Base-by-base conservation (phyloP, 2,888 invertebrate species). In the Autographa gamma region DNA sequence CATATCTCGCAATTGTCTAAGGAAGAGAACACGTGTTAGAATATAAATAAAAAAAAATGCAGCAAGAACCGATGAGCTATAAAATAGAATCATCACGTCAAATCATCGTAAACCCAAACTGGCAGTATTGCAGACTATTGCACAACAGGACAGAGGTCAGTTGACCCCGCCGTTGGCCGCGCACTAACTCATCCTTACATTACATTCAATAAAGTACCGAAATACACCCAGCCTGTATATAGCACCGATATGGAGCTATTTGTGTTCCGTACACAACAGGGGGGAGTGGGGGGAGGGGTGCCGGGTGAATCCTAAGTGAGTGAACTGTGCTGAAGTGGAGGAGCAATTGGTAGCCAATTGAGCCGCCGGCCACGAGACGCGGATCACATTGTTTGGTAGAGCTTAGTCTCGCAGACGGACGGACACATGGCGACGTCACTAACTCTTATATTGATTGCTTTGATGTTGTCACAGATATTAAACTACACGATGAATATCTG, bases 311-410 rank as follows among this genome's bases (percentile, higher is more conserved):
- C 54, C 54, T 56, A 25, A 56, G 54, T 56, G 54, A 56, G 13
- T 56, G 54, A 56, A 56, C 54, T 25, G 54, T 19, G 52, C 11
- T 54, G 54, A 25, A 13, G 54, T 56, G 54, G 25, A 5, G 54
- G 54, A 56, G 25, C 19, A 56, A 56, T 56, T 56, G 54, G 54
- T 4, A 56, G 25, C 5, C 54, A 56, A 56, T 56, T 56, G 54
- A 56, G 54, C 48, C 48, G 48, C 1, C 48, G 48, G n/a, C 48
- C 8, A n/a, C n/a, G 54, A 2, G 25, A 4, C 18, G 19, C 25
- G 54, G 4, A 16, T 14, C 9, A 16, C 0, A 48, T 48, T n/a
- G 8, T 48, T 48, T 5, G 48, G 1, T n/a, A 8, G 25, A 25
- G 8, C 1, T 48, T 48, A 7, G 16, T 43, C 2, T 3, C 38